Evolutionary conservation across 2,113 vertebrate genomes (phyloP), one percentile per base, ranked within the genome.

Genomic region (Spea bombifrons): DNA sequence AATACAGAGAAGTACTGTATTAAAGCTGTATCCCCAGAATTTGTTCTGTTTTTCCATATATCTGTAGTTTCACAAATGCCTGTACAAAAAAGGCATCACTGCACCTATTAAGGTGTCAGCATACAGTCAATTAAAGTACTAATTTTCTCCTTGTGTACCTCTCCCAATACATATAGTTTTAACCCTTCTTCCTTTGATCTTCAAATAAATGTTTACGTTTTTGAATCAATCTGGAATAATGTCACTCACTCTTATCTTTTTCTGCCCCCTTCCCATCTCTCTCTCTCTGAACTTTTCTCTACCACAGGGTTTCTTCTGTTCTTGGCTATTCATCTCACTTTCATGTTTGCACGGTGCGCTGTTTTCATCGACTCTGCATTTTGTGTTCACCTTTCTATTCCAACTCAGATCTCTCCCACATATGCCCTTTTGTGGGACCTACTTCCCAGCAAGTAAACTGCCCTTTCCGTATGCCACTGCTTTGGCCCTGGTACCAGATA

Each of bases 381-480:
- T 91, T 90, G 80, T 92, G 89, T 55, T 86, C 87, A 5, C 49
- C 76, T 9, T 90, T 80, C 4, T 61, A 84, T n/a, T 79, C 76
- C 30, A 66, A 86, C 49, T 57, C 89, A 49, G 84, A 81, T 75
- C 45, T 88, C 59, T n/a, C 84, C 0, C 57, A 5, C 16, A 43
- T 78, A 6, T 78, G 46, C 44, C 48, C 68, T 46, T 30, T 78
- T 2, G 16, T 65, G 57, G 85, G 86, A 30, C 85, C 78, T 7
- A 12, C 88, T 67, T 88, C 81, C 4, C 82, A 80, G 0, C 47
- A 44, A 3, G 47, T 44, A 13, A 13, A 47, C 0, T 0, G 5
- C 0, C 0, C 53, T 5, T 50, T 82, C 52, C 8, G 71, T 46
- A 13, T 45, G 8, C 50, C 83, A 2, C 7, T 83, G 59, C 12